Evolutionary conservation across 1,140 invertebrate species (phyloP).

Genomic region (Zaprionus lachaisei): DNA sequence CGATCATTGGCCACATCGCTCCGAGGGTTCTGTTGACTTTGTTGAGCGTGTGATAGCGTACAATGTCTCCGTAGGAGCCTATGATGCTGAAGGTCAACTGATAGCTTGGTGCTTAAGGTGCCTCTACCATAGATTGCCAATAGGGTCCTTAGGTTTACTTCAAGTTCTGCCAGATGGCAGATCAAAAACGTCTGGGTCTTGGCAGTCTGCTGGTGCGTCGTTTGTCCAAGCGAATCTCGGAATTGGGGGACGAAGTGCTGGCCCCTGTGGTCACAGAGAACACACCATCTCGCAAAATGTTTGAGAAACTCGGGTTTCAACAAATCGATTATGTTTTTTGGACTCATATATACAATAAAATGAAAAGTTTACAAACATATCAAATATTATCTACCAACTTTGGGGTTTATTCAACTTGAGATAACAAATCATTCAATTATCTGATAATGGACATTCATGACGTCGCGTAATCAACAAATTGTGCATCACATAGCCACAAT

Average conservation of each 20-base stretch:
- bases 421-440: background rate
- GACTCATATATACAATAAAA: slow-evolving; percentile 7
- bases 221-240: slow-evolving; percentile 60
- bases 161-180: slow-evolving; percentile 63
- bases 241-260: slow-evolving; percentile 55
- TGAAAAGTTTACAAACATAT: background rate
- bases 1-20: slow-evolving; percentile 68
- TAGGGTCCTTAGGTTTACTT: slow-evolving; percentile 66
- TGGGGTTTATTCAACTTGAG: background rate
- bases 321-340: slow-evolving; percentile 59
- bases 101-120: slow-evolving; percentile 74
- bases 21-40: slow-evolving; percentile 48
- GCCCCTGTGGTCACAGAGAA: slow-evolving; percentile 67
- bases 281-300: slow-evolving; percentile 69
- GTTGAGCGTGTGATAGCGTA: slow-evolving; percentile 51
- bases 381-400: background rate
- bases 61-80: slow-evolving; percentile 63
- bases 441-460: background rate
- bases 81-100: slow-evolving; percentile 58
- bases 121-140: slow-evolving; percentile 47
- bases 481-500: background rate
- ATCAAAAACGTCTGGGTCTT: slow-evolving; percentile 66
- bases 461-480: background rate
- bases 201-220: slow-evolving; percentile 65
- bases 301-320: slow-evolving; percentile 73